Evolutionary conservation across 2,888 invertebrate genomes (phyloP).

Genomic region (Macaria liturata): DNA sequence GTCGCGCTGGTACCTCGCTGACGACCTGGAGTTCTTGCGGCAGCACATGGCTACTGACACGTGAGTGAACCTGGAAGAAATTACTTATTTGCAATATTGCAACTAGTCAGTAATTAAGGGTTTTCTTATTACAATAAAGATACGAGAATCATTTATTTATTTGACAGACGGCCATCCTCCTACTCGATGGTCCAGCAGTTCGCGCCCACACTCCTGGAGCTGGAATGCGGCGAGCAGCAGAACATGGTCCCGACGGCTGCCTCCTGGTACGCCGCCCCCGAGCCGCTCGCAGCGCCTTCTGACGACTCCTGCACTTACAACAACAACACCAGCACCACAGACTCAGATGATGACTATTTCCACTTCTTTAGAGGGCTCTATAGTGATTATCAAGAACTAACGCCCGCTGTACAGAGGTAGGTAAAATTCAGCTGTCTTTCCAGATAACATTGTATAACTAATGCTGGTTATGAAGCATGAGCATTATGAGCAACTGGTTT

Average conservation of each 20-base stretch:
- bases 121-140: no score
- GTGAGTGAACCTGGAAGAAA: constrained; percentile 44
- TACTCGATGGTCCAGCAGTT: constrained; percentile 26
- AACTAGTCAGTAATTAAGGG: no score
- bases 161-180: constrained; percentile 39
- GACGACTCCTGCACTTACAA: constrained; percentile 15
- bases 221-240: constrained; percentile 43
- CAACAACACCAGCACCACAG: constrained; percentile 34
- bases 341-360: constrained; percentile 64
- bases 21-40: constrained; percentile 72
- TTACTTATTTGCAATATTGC: no score
- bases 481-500: no score
- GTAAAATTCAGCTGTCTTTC: neutral
- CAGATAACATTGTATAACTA: no score
- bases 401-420: constrained; percentile 30
- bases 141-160: no score
- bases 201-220: constrained; percentile 23
- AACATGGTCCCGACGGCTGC: constrained; percentile 40
- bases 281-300: neutral
- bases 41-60: constrained; percentile 78
- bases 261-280: constrained; percentile 41
- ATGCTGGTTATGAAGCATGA: no score
- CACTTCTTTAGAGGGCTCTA: constrained; percentile 73
- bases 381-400: constrained; percentile 63
- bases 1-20: constrained; percentile 74